Evolutionary conservation across 2,113 vertebrate genomes (phyloP), one percentile per base, ranked within the genome.

Genomic region (Sturnus vulgaris): DNA sequence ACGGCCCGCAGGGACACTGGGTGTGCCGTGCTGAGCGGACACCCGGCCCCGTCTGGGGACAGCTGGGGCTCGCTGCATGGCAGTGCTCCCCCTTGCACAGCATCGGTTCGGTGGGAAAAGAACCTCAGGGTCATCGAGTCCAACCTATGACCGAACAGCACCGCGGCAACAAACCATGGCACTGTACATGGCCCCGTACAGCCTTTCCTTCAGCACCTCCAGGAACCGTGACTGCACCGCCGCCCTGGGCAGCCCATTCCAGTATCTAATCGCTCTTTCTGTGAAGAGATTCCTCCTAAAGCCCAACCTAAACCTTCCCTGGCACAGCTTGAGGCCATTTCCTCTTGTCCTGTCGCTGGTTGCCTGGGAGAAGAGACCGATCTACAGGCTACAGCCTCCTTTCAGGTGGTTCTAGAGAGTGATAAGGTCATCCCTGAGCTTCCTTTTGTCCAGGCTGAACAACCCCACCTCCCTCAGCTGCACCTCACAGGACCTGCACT

Each of bases 1-100:
- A 4, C 15, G 15, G 63, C 7, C 30, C 10, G 0, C 31, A 1
- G 5, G 6, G 39, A 12, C 4, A 1, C 3, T 0, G 7, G 7
- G 12, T 3, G 6, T 0, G 5, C 22, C 1, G 4, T 1, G 28
- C n/a, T 3, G 7, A 15, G 56, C 1, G 13, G 4, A 2, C 60
- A 3, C 6, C 17, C 15, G 1, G 17, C 23, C 24, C 49, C 7
- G 2, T 1, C 46, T 4, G 5, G 2, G 44, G 4, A 7, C 31
- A 2, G 35, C 23, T 2, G 49, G 6, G 23, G 17, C 7, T 8
- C 33, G 5, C 52, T 2, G 3, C 2, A 0, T 0, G 15, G 35
- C 11, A 1, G 1, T 5, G 15, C 3, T 5, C 5, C 28, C 12
- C 10, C 8, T 53, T 13, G 23, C 66, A 33, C 31, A 11, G 31